Evolutionary conservation across 2,797 vertebrate species (phyloP), one percentile per base, ranked within the genome.

Genomic region (Characodon lateralis): DNA sequence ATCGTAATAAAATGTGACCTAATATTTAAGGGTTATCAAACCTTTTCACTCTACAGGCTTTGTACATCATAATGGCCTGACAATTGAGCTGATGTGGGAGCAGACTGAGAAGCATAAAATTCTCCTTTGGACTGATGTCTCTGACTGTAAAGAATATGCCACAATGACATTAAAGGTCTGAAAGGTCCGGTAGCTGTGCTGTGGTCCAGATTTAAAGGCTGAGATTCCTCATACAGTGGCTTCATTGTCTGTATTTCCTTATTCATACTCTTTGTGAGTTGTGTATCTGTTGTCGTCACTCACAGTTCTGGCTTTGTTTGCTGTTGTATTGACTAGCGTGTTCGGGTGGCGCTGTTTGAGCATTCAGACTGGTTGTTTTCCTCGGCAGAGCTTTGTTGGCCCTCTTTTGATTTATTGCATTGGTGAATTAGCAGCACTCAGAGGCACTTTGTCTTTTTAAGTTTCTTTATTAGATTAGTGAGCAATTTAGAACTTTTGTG

Each of bases 381-480:
- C n/a, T n/a, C 24, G 43, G 6, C 22, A 68, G 65, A 68, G 41
- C 22, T 68, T 24, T 41, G 20, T 65, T 65, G 61, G 61, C 63
- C 12, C 10, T 2, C 18, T 16, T 68, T 13, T 68, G 65, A 68
- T 68, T 68, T 46, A 68, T 46, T 68, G 41, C 41, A 43, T n/a
- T 43, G 43, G 41, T 68, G 41, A 43, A 46, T 68, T n/a, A 68
- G 12, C 41, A n/a, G 22, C 12, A 24, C 65, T 12, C 41, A n/a
- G 41, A 68, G 22, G 24, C 5, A 43, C 39, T 68, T 43, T 43
- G 39, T n/a, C 39, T 43, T 68, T 68, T 68, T 68, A 68, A 68
- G 20, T 68, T 39, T 41, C 63, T 66, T 68, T n/a, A 68, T 68
- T n/a, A 43, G 24, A 68, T 43, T 68, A 68, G 65, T n/a, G 22